These are phyloP conservation scores for Mythimna ferrago DNA, from an alignment of 2,888 invertebrate species.

Conservation along the genomic window DNA sequence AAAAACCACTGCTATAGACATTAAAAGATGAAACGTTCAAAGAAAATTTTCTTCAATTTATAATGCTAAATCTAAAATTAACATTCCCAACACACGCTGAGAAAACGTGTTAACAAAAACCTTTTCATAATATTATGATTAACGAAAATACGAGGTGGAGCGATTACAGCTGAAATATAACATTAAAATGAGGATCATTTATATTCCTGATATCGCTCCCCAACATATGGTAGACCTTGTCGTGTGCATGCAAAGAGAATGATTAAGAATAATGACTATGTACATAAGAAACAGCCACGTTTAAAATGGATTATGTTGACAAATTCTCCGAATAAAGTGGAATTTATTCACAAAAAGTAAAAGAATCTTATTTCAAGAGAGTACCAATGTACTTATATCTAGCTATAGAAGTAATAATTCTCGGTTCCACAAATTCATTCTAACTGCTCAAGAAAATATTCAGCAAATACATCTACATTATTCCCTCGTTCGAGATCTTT, in stretches of 20 bases:
- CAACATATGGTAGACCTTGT: constrained; percentile 32
- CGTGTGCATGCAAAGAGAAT: constrained; percentile 20
- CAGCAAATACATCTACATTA: constrained; percentile 21
- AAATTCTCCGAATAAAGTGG: constrained; percentile 5
- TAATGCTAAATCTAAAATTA: background rate
- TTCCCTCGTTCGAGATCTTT: constrained; percentile 18
- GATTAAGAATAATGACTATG: constrained; percentile 36
- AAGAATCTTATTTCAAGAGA: background rate
- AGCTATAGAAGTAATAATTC: constrained; percentile 10
- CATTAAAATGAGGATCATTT: constrained; percentile 47
- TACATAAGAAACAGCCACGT: background rate
- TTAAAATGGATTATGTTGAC: constrained; percentile 7
- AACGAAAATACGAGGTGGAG: constrained; percentile 43
- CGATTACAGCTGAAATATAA: constrained; percentile 39
- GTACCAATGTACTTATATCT: background rate
- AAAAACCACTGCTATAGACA: background rate
- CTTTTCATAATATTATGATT: constrained; percentile 32
- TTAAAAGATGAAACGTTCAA: background rate
- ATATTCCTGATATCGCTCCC: constrained; percentile 35
- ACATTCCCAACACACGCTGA: background rate
- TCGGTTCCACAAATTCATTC: constrained; percentile 15
- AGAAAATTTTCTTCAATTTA: constrained; percentile 13
- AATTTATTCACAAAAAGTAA: constrained; percentile 1
- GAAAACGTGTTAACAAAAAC: constrained; percentile 23
- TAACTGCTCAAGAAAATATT: constrained; percentile 20